Evolutionary conservation across 2,797 vertebrate genomes (phyloP).

Genomic region (Cygnus olor): DNA sequence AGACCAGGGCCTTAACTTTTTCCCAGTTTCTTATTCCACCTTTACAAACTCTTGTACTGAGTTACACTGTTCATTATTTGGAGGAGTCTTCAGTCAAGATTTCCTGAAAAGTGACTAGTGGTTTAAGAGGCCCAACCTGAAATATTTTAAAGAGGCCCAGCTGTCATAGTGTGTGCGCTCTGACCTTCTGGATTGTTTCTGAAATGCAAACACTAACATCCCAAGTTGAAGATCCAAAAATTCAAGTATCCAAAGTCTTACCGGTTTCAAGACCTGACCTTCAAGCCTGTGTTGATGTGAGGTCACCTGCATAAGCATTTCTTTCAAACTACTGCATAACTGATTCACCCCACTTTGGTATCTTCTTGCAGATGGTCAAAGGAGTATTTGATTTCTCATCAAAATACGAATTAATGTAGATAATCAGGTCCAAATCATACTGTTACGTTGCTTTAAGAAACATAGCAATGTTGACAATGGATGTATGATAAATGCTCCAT

Average conservation of each 20-base stretch:
- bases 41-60: not conserved
- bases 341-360: not conserved
- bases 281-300: not conserved
- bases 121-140: not conserved
- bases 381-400: not conserved
- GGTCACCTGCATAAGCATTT: not conserved
- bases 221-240: not conserved
- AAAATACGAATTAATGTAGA: not conserved
- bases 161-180: not conserved
- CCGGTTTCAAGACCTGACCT: slow-evolving; percentile 26
- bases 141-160: not conserved
- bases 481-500: not conserved
- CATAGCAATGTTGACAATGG: not conserved
- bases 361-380: not conserved
- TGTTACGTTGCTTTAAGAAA: slow-evolving; percentile 8
- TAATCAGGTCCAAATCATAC: not conserved
- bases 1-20: not conserved
- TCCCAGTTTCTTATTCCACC: not conserved
- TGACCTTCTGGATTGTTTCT: not conserved
- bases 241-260: slow-evolving; percentile 32
- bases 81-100: not conserved
- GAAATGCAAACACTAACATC: not conserved
- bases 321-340: not conserved
- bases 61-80: not conserved
- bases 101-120: not conserved